These are phyloP conservation scores for Melanocharis versteri DNA, from an alignment of 2,113 vertebrate species.

Conservation along the genomic window DNA sequence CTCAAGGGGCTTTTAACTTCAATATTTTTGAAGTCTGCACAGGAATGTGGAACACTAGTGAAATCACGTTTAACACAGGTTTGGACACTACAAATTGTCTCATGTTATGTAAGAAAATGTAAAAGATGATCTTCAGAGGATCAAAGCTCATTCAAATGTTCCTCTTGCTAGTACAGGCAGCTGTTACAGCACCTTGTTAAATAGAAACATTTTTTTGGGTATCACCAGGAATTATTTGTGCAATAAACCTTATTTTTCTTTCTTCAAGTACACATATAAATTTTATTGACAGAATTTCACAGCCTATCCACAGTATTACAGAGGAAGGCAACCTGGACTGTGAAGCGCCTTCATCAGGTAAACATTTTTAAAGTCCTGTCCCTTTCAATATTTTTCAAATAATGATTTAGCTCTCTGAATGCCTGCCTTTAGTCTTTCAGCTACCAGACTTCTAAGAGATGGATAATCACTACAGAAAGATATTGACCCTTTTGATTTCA, in stretches of 20 bases:
- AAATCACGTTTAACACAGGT: neutral
- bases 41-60: neutral
- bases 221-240: neutral
- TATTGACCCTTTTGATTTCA: neutral
- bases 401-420: neutral
- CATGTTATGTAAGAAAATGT: neutral
- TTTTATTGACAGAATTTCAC: neutral
- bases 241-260: neutral
- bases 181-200: neutral
- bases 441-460: neutral
- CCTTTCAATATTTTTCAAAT: neutral
- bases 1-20: neutral
- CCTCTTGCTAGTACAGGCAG: fast-evolving
- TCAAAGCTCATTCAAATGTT: neutral
- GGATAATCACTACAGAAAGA: neutral
- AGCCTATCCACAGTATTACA: neutral
- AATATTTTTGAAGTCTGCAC: neutral
- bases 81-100: neutral
- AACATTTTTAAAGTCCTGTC: neutral
- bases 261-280: neutral
- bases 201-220: fast-evolving
- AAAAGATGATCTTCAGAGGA: neutral
- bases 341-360: neutral
- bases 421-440: neutral
- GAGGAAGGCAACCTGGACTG: neutral